Base-by-base conservation (phyloP, 2,888 invertebrate genomes). In the Drosophila melanosoma region DNA sequence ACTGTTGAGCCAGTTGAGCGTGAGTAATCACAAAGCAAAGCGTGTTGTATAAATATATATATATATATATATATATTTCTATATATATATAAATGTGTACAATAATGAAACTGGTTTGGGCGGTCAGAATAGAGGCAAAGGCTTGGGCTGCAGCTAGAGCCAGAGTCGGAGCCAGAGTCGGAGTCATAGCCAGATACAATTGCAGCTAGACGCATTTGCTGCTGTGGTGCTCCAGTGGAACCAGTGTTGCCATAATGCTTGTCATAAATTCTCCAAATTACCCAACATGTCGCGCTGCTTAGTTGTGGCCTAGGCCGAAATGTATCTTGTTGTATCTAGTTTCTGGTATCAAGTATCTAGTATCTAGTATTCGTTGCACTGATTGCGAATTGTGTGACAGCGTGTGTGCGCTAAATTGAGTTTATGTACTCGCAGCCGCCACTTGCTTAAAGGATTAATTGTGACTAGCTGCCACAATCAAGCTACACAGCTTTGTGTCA, bases 221-320 rank as follows among this genome's bases (percentile, higher is more conserved):
- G 20, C 29, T 33, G 35, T 23, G 36, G 32, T 61, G 74, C 60
- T 56, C 64, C 49, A 70, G 63, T 78, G 72, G 57, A 69, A 70
- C 83, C 82, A 81, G 89, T 87, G 87, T 87, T 85, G 85, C 87
- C 87, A 89, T 83, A 89, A 87, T 85, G 87, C 87, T 76, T 76
- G 89, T 89, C 87, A 87, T 90, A 91, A 91, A 90, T 91, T 91
- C 86, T 82, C 81, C 83, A 91, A 90, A 91, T 91, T 91, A 90
- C 87, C 89, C 82, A 85, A 87, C 85, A 85, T 80, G 83, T 83
- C 83, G 61, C 61, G 48, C 58, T 70, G 71, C 77, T 65, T 53
- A 69, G 66, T 63, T 78, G 80, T 78, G 80, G 69, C 69, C 77
- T 53, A 69, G 69, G 65, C 68, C 56, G 12, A 29, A 53, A 48